Evolutionary conservation across 2,797 vertebrate species (phyloP).

Genomic region (Malurus splendens): DNA sequence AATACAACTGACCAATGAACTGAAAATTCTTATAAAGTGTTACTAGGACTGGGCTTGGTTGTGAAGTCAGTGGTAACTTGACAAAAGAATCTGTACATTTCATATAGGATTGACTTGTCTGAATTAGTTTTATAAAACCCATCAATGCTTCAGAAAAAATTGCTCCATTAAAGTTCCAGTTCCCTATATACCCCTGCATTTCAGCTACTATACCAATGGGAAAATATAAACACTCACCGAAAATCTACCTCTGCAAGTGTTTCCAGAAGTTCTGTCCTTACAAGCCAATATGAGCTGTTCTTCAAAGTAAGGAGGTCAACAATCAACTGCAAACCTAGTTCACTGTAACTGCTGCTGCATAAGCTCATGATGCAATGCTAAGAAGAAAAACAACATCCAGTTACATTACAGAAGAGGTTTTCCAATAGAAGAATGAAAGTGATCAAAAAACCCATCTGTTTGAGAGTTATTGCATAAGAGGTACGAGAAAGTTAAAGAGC

Average conservation of each 20-base stretch:
- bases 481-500: background rate
- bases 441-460: background rate
- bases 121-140: background rate
- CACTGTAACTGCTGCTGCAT: conserved; percentile 87
- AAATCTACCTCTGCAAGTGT: conserved; percentile 94
- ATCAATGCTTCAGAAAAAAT: background rate
- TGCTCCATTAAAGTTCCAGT: background rate
- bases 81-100: background rate
- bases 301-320: conserved; percentile 84
- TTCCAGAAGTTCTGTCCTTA: conserved; percentile 93
- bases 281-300: conserved; percentile 93
- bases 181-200: background rate
- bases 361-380: conserved; percentile 87
- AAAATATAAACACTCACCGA: conserved; percentile 69
- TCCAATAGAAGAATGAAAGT: background rate
- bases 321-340: conserved; percentile 87
- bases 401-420: background rate
- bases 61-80: background rate
- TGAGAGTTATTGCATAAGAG: background rate
- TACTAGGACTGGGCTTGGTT: background rate
- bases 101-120: background rate
- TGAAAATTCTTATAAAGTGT: background rate
- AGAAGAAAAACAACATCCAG: background rate
- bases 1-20: background rate
- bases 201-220: background rate